Conservation (phyloP, 2,113 vertebrate genomes). For the Suncus etruscus region DNA sequence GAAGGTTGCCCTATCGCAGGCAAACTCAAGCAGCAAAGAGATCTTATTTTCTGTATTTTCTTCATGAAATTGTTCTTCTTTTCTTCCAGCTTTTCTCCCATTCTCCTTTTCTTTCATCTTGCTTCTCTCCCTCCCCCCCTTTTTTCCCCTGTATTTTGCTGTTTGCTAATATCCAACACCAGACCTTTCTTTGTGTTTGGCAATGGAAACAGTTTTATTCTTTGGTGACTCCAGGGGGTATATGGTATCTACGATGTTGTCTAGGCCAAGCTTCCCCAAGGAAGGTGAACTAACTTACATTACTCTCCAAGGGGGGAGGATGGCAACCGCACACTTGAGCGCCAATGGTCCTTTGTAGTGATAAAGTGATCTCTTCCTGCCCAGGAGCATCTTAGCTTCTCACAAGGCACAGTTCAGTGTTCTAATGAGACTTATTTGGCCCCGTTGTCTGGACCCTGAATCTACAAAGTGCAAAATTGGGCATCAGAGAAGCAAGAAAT, state of each 20-base stretch:
- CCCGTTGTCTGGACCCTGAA: constrained; percentile 48
- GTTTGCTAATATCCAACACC: constrained; percentile 75
- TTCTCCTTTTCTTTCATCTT: constrained; percentile 30
- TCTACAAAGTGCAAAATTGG: constrained; percentile 9
- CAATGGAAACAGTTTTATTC: constrained; percentile 77
- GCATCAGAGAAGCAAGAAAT: constrained; percentile 25
- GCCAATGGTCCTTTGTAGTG: neutral
- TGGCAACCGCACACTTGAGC: neutral
- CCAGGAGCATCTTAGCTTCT: neutral
- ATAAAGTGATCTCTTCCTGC: neutral
- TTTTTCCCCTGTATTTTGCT: constrained; percentile 60
- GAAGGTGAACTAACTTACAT: constrained; percentile 67
- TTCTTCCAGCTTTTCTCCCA: neutral
- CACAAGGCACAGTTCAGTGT: neutral
- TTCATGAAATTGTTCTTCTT: neutral
- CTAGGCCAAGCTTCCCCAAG: constrained; percentile 65
- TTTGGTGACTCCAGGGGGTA: constrained; percentile 73
- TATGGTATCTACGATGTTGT: constrained; percentile 77
- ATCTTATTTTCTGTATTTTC: constrained; percentile 33
- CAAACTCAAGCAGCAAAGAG: constrained; percentile 37
- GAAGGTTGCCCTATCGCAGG: constrained; percentile 21
- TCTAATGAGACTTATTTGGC: neutral
- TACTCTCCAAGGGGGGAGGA: constrained; percentile 38
- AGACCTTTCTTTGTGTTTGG: constrained; percentile 72
- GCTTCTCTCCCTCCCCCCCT: neutral